Base-by-base conservation (phyloP, 2,113 vertebrate genomes). In the Scopus umbretta region DNA sequence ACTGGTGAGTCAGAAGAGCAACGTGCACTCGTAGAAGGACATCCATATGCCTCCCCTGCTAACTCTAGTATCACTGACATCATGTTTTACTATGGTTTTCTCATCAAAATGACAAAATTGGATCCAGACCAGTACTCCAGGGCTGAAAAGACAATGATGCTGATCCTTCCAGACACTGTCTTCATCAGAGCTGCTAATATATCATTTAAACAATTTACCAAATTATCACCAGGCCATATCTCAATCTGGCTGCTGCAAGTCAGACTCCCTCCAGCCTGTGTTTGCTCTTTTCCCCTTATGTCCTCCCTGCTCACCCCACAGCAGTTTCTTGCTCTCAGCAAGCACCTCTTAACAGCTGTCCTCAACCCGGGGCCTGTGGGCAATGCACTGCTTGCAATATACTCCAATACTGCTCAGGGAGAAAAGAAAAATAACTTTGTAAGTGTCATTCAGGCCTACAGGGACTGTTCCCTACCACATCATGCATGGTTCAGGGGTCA, bases 171-270 rank as follows among this genome's bases (percentile, higher is more conserved):
- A 86, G 96, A 88, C 88, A 52, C 59, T 32, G 50, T 19, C 74
- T 91, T 73, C 74, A 90, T n/a, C 38, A 58, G 59, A 86, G 81
- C 74, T 84, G 63, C 88, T 86, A 73, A 86, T 22, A 11, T 4
- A 70, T 50, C 25, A 86, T 90, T 94, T 93, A 83, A 95, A 82
- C 65, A 79, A 50, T 92, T 95, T 59, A 90, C 32, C 18, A 42
- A 53, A 74, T 76, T 49, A 92, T 62, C 88, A 90, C 74, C 79
- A 93, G 93, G 55, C 73, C 22, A 1, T 16, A 40, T 36, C 79
- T 93, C 90, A 52, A 1, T 16, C 36, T 17, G 49, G 32, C 38
- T 78, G 72, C 86, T 63, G 42, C 42, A 38, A 55, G 42, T 23
- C 58, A 29, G 47, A 22, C 16, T 43, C 79, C 58, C 68, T 88